These are phyloP conservation scores for Cremastobaeus sp. DNA, from an alignment of 2,888 invertebrate genomes.

Conservation along the genomic window DNA sequence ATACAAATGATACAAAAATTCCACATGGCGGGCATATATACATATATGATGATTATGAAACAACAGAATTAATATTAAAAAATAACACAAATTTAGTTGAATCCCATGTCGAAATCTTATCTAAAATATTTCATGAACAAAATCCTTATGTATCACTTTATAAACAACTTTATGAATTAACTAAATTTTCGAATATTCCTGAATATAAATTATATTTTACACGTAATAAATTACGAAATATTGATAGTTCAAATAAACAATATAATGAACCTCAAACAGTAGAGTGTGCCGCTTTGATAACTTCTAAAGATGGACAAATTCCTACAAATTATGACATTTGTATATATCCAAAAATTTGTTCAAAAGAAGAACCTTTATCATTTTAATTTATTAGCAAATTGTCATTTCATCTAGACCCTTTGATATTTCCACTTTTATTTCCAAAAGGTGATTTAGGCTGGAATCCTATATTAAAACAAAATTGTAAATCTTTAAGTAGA, in stretches of 20 bases:
- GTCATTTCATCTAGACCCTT: conserved; percentile 11
- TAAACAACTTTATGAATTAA: conserved; percentile 11
- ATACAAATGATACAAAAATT: not conserved
- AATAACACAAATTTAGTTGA: conserved; percentile 14
- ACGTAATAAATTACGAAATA: not conserved
- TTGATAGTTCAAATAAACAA: not conserved
- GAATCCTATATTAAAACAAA: no score
- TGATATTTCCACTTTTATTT: conserved; percentile 7
- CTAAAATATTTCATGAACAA: conserved; percentile 2
- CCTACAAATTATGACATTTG: conserved; percentile 5
- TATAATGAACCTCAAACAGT: conserved; percentile 1
- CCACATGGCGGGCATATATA: conserved; percentile 14
- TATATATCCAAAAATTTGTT: conserved; percentile 1
- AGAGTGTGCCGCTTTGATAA: conserved; percentile 2
- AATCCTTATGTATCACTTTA: conserved; percentile 3
- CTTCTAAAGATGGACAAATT: not conserved
- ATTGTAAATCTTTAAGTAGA: not conserved
- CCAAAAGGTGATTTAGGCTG: no score
- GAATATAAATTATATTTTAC: conserved; percentile 19
- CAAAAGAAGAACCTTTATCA: not conserved
- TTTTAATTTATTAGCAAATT: conserved; percentile 10
- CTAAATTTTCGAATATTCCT: not conserved
- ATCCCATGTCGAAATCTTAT: conserved; percentile 6
- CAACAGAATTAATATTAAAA: conserved; percentile 9
- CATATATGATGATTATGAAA: conserved; percentile 15